These are phyloP conservation scores for Brenthis hecate DNA, from an alignment of 2,888 invertebrate genomes.

Conservation along the genomic window DNA sequence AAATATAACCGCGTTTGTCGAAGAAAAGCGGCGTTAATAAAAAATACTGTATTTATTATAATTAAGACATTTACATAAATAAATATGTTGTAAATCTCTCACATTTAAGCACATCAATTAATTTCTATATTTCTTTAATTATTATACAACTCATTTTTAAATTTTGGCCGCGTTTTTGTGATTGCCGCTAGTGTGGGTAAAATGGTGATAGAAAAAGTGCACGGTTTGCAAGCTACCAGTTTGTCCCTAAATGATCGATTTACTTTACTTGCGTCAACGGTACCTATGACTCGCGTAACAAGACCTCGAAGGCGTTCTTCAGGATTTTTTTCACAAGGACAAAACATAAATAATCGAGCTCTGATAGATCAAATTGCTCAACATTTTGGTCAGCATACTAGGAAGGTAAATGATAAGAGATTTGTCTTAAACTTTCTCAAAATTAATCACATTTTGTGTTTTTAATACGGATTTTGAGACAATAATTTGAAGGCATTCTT, in stretches of 20 bases:
- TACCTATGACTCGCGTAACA: conserved; percentile 46
- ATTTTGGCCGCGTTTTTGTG: background rate
- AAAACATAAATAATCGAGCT: conserved; percentile 47
- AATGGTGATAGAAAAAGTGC: conserved; percentile 68
- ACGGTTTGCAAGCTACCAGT: conserved; percentile 73
- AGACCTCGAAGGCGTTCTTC: conserved; percentile 41
- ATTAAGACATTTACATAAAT: background rate
- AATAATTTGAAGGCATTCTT: too few relatives aligned
- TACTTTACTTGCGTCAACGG: conserved; percentile 53
- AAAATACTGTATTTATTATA: background rate
- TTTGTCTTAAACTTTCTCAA: too few relatives aligned
- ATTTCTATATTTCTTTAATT: background rate
- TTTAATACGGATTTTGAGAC: too few relatives aligned
- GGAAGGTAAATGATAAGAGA: conserved; percentile 49
- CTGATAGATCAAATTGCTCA: conserved; percentile 58
- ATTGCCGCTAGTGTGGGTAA: conserved; percentile 33
- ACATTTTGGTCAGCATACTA: conserved; percentile 56
- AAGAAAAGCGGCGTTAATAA: background rate
- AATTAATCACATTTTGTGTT: too few relatives aligned
- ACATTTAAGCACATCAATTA: too few relatives aligned
- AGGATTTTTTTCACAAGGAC: conserved; percentile 29
- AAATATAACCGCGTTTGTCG: too few relatives aligned
- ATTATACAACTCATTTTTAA: background rate
- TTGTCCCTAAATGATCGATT: conserved; percentile 65
- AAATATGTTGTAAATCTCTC: background rate